phyloP scores from a whole-genome alignment of 1,140 invertebrate genomes.

The Geopemphigus sp. region DNA sequence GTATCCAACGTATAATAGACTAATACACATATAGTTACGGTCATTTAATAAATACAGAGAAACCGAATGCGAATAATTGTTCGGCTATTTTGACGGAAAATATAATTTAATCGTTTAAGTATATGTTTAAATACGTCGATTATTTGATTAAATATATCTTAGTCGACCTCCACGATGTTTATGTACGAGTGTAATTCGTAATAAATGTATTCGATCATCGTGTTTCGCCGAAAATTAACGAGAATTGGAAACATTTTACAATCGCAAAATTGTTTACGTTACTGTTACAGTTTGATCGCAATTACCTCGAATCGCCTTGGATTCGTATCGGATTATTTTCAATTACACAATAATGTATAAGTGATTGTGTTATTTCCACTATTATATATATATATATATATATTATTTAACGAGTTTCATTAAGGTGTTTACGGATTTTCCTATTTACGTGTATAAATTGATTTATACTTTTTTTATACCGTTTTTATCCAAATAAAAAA shows the following conservation, averaged over 20 bases:
- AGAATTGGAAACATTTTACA: too few species aligned
- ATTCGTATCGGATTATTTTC: not conserved
- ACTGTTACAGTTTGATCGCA: not conserved
- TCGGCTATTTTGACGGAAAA: not conserved
- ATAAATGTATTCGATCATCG: too few species aligned
- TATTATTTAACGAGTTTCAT: not conserved
- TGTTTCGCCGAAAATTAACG: too few species aligned
- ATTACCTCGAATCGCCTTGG: not conserved
- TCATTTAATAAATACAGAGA: not conserved
- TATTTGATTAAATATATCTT: not conserved
- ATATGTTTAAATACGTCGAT: not conserved
- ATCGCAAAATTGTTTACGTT: too few species aligned
- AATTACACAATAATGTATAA: not conserved
- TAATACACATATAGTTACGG: not conserved
- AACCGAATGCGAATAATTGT: too few species aligned
- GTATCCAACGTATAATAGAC: not conserved
- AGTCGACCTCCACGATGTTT: not conserved
- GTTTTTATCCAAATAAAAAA: too few species aligned
- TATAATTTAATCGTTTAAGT: not conserved
- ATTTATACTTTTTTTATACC: not conserved
- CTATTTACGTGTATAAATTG: not conserved
- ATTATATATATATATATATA: not conserved
- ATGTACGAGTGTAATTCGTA: not conserved
- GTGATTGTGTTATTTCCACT: not conserved
- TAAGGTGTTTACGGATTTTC: not conserved